Evolutionary conservation across 2,797 vertebrate species (phyloP), one percentile per base, ranked within the genome.

Genomic region (Benthosema pterotum): DNA sequence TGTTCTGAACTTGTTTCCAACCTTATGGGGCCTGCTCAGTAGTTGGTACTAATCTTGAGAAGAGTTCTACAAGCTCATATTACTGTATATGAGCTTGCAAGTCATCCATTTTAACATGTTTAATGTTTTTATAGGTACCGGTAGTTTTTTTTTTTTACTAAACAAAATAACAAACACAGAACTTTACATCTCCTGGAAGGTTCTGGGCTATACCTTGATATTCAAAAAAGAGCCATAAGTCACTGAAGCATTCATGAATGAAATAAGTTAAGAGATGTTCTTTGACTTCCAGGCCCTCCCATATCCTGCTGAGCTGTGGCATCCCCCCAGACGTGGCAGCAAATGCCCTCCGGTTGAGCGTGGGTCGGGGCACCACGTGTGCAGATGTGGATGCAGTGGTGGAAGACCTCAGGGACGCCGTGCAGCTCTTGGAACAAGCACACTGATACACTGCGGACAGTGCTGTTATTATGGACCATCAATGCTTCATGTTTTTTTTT

Each of bases 261-360:
- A 42, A 38, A 13, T 42, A 74, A 11, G 5, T 61, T 51, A 28
- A 60, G 73, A n/a, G 16, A 15, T 4, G 1, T 50, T 0, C 57
- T 49, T 48, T 75, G 5, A 57, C 72, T 50, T 55, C 3, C 89
- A 99, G 97, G 87, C 95, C 97, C 0, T 99, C 97, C 0, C 91
- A 91, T 0, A 92, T 99, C 82, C 93, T 99, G 42, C 92, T 99
- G 74, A 94, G 86, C 88, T 96, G 93, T 0, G 96, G 96, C 6
- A 56, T 99, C 58, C 87, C 94, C 0, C 52, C 69, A 0, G 87
- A 93, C 0, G 91, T 95, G 77, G 97, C 97, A 0, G 87, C 80
- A 50, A 98, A 97, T 0, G 96, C 97, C 0, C 42, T 99, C 67
- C 91, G 97, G 69, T 87, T 99, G 72, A 99, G 97, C 0, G 87